These are phyloP conservation scores for Baryphthengus martii DNA, from an alignment of 2,113 vertebrate genomes.

Conservation along the genomic window DNA sequence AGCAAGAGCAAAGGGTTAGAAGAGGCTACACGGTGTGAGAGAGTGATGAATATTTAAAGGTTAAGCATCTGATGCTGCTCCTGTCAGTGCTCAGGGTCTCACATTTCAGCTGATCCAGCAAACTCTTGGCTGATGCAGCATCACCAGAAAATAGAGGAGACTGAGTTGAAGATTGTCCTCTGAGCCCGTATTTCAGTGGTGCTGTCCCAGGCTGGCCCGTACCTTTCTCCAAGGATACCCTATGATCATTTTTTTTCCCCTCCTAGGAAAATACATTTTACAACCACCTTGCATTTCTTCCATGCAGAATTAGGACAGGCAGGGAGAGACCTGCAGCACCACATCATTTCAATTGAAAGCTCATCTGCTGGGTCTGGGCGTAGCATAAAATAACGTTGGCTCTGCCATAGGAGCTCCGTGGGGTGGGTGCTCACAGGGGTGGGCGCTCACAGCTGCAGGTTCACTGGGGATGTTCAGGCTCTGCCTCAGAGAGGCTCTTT, in stretches of 20 bases:
- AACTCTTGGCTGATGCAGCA: conserved; percentile 35
- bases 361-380: background rate
- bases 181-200: background rate
- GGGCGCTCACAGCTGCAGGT: accelerated
- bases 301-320: background rate
- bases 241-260: background rate
- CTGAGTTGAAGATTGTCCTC: background rate
- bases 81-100: conserved; percentile 2
- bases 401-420: accelerated
- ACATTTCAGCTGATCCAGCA: conserved; percentile 53
- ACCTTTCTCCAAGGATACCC: background rate
- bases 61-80: conserved; percentile 39
- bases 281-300: background rate
- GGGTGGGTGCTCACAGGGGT: accelerated
- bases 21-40: background rate
- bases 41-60: conserved; percentile 54
- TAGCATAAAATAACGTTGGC: background rate
- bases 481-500: background rate
- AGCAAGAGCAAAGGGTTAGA: background rate
- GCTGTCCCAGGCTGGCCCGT: background rate
- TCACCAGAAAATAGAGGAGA: background rate
- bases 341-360: background rate
- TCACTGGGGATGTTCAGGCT: accelerated
- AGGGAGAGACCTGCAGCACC: background rate
- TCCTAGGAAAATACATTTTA: background rate